Percentiles rank a stretch among this genome's conserved stretches.
phyloP scores from a whole-genome alignment of 2,888 invertebrate genomes.

The Onchidella celtica region DNA sequence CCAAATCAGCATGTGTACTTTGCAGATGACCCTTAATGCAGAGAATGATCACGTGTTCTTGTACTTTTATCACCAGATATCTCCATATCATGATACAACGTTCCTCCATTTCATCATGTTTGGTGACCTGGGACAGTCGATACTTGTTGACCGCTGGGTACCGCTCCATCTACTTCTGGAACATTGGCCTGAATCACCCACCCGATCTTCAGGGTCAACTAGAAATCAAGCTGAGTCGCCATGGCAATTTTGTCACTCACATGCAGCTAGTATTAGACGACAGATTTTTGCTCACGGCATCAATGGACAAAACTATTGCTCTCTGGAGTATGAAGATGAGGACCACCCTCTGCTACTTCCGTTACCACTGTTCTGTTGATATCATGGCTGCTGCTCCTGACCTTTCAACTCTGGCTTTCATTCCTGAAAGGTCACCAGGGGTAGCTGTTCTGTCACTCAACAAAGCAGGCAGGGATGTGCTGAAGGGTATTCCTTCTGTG shows the following conservation, averaged over 20 bases:
- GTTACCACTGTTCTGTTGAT: constrained; percentile 61
- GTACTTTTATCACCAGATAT: no score
- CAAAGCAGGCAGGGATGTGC: constrained; percentile 51
- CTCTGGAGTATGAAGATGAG: constrained; percentile 64
- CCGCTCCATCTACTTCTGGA: constrained; percentile 69
- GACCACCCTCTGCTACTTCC: constrained; percentile 62
- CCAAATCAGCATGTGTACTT: no score
- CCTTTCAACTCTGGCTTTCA: constrained; percentile 59
- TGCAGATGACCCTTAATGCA: no score
- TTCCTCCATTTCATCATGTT: constrained; percentile 58
- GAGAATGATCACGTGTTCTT: no score
- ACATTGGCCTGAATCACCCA: constrained; percentile 44
- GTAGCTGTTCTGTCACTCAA: constrained; percentile 65
- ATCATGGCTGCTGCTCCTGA: constrained; percentile 58
- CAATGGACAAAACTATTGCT: constrained; percentile 65
- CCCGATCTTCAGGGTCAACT: constrained; percentile 56
- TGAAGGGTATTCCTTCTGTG: constrained; percentile 50
- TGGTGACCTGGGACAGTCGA: constrained; percentile 62
- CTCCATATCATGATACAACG: constrained; percentile 45
- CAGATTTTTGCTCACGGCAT: constrained; percentile 62
- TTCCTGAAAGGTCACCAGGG: constrained; percentile 61
- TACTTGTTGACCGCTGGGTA: constrained; percentile 66
- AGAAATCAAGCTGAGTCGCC: constrained; percentile 65
- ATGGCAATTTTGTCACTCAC: constrained; percentile 63
- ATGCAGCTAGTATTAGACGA: constrained; percentile 63